Evolutionary conservation across 2,888 invertebrate genomes (phyloP), one percentile per base, ranked within the genome.

Genomic region (Siphlonurus alternatus): DNA sequence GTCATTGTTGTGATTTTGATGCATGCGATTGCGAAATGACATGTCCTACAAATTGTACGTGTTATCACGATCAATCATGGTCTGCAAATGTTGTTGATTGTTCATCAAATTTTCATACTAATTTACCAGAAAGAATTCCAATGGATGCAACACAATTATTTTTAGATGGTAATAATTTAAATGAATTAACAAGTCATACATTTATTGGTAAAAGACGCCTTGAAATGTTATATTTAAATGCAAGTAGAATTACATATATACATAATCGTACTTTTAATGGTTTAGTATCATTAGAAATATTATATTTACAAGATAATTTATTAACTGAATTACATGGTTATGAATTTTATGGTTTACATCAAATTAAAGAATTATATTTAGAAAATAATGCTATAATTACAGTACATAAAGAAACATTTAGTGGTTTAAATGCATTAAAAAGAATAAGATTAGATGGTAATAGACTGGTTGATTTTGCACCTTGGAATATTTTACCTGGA

Each of bases 11-110:
- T 75, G 91, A 92, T 74, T 93, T 89, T 73, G 91, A 91, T 72
- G 89, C 89, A 51, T 93, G 93, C 74, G 93, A 93, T 76, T 93
- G 93, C 78, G 89, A 93, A 80, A 91, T 91, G 87, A 89, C 88
- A 62, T 93, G 93, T 72, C 93, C 93, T 23, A 81, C 81, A 64
- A 89, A 89, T 73, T 93, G 93, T 76, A 87, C 88, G 64, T 93
- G 93, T 76, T 93, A 89, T 77, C 89, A 90, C 73, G 92, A 93
- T 75, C 87, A 89, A 73, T 86, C 87, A 23, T 92, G 90, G 88
- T 83, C 86, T 59, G 88, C 89, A 22, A 91, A 91, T 77, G 87
- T 91, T 61, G 89, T 91, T 62, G 89, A 90, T 75, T 91, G 91
- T 73, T 86, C 87, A 61, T 80, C 79, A 66, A 82, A 85, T 67